phyloP scores from a whole-genome alignment of 2,797 vertebrate species.

The Oryzias sinensis region DNA sequence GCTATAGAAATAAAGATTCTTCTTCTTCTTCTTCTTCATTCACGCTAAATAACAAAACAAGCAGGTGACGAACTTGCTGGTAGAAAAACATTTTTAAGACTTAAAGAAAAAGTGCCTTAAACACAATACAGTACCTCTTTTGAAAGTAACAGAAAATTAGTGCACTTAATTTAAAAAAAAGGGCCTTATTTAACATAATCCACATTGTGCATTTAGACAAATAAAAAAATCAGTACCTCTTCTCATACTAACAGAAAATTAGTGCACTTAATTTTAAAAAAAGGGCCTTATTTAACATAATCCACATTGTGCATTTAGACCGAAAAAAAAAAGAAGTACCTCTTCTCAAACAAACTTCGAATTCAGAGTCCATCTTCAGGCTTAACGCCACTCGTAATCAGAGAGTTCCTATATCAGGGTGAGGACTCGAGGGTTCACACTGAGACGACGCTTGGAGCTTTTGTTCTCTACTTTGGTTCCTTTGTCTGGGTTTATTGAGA shows the following conservation, averaged over 20 bases:
- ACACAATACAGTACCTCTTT: neutral
- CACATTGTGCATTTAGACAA: constrained; percentile 1
- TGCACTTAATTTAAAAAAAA: neutral
- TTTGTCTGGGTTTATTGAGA: constrained; percentile 44
- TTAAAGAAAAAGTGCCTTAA: neutral
- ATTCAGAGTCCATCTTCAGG: neutral
- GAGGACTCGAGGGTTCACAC: constrained; percentile 1
- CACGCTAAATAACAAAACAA: too few species aligned
- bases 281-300: neutral
- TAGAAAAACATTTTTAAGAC: too few species aligned
- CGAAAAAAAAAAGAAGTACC: neutral
- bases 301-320: neutral
- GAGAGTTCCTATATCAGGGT: constrained; percentile 1
- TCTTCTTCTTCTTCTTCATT: too few species aligned
- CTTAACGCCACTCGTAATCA: neutral
- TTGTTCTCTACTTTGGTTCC: constrained; percentile 33
- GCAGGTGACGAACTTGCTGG: too few species aligned
- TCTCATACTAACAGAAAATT: neutral
- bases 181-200: neutral
- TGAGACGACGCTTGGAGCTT: constrained; percentile 3
- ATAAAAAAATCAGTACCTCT: neutral
- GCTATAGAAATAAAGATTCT: too few species aligned
- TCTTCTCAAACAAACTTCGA: neutral
- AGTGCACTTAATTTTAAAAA: neutral
- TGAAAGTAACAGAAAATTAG: neutral